Conservation (phyloP, 2,888 invertebrate species). For the Spilosoma lubricipeda region DNA sequence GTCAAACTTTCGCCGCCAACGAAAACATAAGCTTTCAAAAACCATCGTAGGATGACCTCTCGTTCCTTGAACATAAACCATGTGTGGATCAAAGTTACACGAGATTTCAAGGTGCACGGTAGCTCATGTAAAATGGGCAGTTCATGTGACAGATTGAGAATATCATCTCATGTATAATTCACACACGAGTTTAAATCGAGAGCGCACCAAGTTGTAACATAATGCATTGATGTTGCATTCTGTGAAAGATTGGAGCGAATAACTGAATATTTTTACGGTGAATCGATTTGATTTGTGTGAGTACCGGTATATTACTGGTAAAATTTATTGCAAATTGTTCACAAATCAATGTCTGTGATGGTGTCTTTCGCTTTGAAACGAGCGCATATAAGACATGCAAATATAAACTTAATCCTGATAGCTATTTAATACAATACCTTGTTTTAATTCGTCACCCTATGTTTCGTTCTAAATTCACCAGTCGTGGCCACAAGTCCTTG, state of each 20-base stretch:
- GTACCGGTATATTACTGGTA: conserved; percentile 25
- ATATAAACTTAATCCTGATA: neutral
- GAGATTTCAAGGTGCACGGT: conserved; percentile 15
- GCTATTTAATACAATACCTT: neutral
- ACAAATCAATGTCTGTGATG: conserved; percentile 26
- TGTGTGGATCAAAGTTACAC: neutral
- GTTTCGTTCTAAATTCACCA: neutral
- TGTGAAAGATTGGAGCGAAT: conserved; percentile 68
- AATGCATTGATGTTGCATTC: conserved; percentile 72
- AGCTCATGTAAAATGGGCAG: conserved; percentile 61
- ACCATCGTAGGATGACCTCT: conserved; percentile 55
- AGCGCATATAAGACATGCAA: too few relatives aligned
- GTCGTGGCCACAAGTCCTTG: neutral
- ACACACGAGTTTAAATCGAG: conserved; percentile 71
- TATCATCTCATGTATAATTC: conserved; percentile 82
- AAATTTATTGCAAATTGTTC: conserved; percentile 22
- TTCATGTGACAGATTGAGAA: conserved; percentile 75
- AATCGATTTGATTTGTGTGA: conserved; percentile 36
- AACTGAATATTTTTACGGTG: conserved; percentile 69
- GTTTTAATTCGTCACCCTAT: too few relatives aligned
- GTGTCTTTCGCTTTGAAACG: too few relatives aligned
- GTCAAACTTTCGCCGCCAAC: conserved; percentile 75
- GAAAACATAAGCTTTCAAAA: conserved; percentile 66
- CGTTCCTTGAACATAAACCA: conserved; percentile 7
- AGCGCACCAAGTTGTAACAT: conserved; percentile 60